phyloP scores from a whole-genome alignment of 1,140 invertebrate species.

The Oscheius sp. region DNA sequence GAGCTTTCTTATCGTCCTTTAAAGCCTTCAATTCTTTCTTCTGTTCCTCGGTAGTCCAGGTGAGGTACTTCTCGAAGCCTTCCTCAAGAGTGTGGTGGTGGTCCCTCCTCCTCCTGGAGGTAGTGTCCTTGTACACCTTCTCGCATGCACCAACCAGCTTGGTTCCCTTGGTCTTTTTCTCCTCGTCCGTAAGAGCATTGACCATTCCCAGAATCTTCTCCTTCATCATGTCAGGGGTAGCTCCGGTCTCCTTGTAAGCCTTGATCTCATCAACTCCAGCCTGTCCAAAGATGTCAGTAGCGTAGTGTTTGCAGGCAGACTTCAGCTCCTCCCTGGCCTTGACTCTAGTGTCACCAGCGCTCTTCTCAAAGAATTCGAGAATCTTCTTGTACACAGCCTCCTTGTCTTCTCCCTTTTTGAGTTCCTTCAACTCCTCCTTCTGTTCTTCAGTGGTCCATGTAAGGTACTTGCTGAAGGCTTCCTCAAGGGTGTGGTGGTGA shows the following conservation, averaged over 20 bases:
- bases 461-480: conserved; percentile 2
- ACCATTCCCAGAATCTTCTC: conserved; percentile 11
- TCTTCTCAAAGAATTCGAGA: conserved; percentile 14
- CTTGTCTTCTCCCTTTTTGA: conserved; percentile 14
- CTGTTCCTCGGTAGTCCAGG: conserved; percentile 10
- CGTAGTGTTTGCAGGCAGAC: conserved; percentile 13
- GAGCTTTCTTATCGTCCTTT: conserved; percentile 11
- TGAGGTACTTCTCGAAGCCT: conserved; percentile 13
- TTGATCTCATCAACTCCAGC: conserved; percentile 5
- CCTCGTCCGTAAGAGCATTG: conserved; percentile 6
- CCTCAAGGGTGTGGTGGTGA: background rate
- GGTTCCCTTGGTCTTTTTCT: background rate
- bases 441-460: conserved; percentile 21
- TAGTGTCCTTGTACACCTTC: conserved; percentile 18
- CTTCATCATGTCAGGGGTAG: conserved; percentile 15
- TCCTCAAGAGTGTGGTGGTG: background rate
- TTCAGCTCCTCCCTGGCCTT: conserved; percentile 11
- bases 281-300: conserved; percentile 9
- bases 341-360: conserved; percentile 1
- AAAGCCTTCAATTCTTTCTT: conserved; percentile 1
- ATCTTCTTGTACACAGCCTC: conserved; percentile 14
- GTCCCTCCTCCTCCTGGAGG: background rate
- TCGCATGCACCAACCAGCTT: conserved; percentile 17
- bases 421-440: background rate
- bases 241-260: conserved; percentile 3